Percentiles rank a stretch among this genome's conserved stretches.
These are phyloP conservation scores for Drosophila pruinosa DNA, from an alignment of 1,140 invertebrate species.

Conservation along the genomic window DNA sequence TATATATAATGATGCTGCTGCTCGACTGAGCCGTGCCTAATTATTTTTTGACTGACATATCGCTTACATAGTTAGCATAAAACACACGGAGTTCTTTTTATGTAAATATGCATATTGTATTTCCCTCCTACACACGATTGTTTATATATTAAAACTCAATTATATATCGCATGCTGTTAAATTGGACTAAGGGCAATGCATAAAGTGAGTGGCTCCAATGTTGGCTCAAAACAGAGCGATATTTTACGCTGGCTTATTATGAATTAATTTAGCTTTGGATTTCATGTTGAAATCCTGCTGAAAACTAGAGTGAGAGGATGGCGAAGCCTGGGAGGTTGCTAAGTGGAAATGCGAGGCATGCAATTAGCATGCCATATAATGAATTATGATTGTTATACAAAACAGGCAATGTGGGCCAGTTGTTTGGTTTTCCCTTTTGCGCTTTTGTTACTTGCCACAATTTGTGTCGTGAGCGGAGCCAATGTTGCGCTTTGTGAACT, in stretches of 20 bases:
- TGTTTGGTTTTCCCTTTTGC: slow-evolving; percentile 1
- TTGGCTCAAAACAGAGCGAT: neutral
- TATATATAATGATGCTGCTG: no score
- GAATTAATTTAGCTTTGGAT: slow-evolving; percentile 73
- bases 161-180: slow-evolving; percentile 74
- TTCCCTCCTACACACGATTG: no score
- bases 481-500: slow-evolving; percentile 45
- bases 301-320: slow-evolving; percentile 4
- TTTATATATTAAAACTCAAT: slow-evolving; percentile 66
- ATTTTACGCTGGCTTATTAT: slow-evolving; percentile 51
- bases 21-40: neutral
- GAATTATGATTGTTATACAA: slow-evolving; percentile 65
- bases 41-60: slow-evolving; percentile 22
- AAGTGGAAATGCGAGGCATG: slow-evolving; percentile 53
- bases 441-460: slow-evolving; percentile 21
- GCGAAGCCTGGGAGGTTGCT: slow-evolving; percentile 26
- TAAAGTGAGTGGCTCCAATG: neutral
- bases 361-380: slow-evolving; percentile 64
- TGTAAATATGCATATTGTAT: neutral
- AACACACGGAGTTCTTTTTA: slow-evolving; percentile 19
- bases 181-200: slow-evolving; percentile 35
- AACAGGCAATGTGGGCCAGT: slow-evolving; percentile 17
- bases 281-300: slow-evolving; percentile 31
- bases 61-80: slow-evolving; percentile 47
- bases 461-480: slow-evolving; percentile 44